A percentile compares a stretch with the other conserved stretches of the same genome.
These are phyloP conservation scores for Montipora sp. DNA, from an alignment of 64 coral and sea anemone genomes.

Conservation along the genomic window DNA sequence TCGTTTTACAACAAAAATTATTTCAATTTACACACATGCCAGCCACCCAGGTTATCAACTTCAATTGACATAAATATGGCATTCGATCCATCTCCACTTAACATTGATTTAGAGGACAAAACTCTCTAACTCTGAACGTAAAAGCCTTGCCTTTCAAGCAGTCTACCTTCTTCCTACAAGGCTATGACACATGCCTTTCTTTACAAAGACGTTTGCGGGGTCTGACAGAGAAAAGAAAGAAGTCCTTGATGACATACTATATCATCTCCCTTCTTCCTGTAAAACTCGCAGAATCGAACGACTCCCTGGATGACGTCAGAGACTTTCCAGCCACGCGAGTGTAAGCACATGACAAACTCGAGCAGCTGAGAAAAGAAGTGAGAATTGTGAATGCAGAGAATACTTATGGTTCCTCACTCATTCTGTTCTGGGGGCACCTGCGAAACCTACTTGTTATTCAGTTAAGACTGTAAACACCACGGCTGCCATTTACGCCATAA, in stretches of 20 bases:
- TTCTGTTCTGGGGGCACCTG: too few species aligned
- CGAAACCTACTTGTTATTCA: too few species aligned
- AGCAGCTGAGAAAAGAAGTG: slow-evolving; percentile 51
- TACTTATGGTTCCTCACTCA: too few species aligned
- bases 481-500: too few species aligned
- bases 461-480: too few species aligned
- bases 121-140: not conserved
- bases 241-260: not conserved
- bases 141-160: not conserved
- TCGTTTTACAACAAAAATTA: too few species aligned
- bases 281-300: slow-evolving; percentile 45
- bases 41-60: too few species aligned
- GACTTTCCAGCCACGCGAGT: slow-evolving; percentile 63
- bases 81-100: too few species aligned
- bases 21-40: too few species aligned
- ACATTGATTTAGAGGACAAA: too few species aligned
- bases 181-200: not conserved
- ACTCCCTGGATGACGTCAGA: slow-evolving; percentile 79
- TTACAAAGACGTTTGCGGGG: slow-evolving; percentile 44
- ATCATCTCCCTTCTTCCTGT: not conserved
- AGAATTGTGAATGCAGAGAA: not conserved
- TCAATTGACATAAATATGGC: too few species aligned
- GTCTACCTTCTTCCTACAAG: not conserved
- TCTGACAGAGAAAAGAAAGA: slow-evolving; percentile 41
- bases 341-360: slow-evolving; percentile 37